Evolutionary conservation across 1,140 invertebrate genomes (phyloP).

Genomic region (Aethina tumida): DNA sequence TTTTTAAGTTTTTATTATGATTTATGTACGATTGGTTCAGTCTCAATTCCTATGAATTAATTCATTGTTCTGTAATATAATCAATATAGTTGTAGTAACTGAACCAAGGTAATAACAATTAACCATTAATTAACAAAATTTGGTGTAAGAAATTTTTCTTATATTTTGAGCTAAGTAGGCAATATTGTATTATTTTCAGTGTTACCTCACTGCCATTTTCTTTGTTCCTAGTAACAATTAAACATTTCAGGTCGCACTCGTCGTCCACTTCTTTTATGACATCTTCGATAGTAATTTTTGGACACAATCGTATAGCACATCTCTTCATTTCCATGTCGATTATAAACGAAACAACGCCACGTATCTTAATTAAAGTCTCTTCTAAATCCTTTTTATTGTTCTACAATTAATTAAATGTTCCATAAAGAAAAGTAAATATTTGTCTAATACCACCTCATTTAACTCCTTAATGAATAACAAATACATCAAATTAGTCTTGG

Average conservation of each 20-base stretch:
- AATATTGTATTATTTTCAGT: conserved; percentile 1
- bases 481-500: conserved; percentile 15
- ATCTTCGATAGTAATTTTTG: conserved; percentile 13
- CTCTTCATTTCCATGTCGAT: conserved; percentile 12
- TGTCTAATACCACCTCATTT: conserved; percentile 4
- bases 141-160: background rate
- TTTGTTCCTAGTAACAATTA: conserved; percentile 14
- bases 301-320: conserved; percentile 17
- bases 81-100: too few species aligned
- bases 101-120: too few species aligned
- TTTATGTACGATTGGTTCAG: too few species aligned
- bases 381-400: conserved; percentile 11
- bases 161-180: background rate
- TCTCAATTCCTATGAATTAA: too few species aligned
- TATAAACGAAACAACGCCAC: conserved; percentile 18
- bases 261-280: conserved; percentile 12
- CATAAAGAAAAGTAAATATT: conserved; percentile 1
- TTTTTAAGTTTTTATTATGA: too few species aligned
- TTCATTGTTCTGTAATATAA: too few species aligned
- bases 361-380: conserved; percentile 13
- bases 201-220: conserved; percentile 14
- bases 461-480: conserved; percentile 12
- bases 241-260: conserved; percentile 11
- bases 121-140: too few species aligned
- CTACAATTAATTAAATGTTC: conserved; percentile 3